phyloP scores from a whole-genome alignment of 2,797 vertebrate species.

The Enteromius treurensis region DNA sequence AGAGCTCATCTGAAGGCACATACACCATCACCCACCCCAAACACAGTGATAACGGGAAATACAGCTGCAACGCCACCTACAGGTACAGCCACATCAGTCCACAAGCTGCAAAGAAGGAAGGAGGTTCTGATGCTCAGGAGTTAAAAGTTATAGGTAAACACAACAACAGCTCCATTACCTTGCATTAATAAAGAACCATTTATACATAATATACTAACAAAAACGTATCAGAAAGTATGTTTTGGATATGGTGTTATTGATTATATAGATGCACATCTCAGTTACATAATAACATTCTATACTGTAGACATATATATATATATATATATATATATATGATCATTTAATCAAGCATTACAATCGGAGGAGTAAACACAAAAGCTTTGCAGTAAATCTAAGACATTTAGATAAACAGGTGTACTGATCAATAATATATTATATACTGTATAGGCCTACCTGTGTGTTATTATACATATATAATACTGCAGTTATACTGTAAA shows the following conservation, averaged over 20 bases:
- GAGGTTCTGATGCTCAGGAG: conserved; percentile 52
- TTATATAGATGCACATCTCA: not conserved
- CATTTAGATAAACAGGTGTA: too few species aligned
- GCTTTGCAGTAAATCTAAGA: not conserved
- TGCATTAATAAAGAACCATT: not conserved
- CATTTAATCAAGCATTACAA: not conserved
- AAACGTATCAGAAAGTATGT: not conserved
- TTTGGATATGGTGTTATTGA: not conserved
- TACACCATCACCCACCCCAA: fast-evolving
- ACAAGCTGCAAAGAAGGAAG: fast-evolving
- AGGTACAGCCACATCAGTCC: not conserved
- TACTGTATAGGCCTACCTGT: too few species aligned
- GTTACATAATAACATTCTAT: not conserved
- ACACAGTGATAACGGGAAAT: not conserved
- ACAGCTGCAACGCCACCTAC: conserved; percentile 60
- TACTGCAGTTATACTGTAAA: too few species aligned
- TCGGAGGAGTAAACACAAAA: not conserved
- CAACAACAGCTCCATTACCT: not conserved
- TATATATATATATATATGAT: not conserved
- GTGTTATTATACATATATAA: too few species aligned
- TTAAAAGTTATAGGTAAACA: conserved; percentile 59
- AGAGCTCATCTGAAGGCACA: fast-evolving
- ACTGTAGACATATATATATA: not conserved
- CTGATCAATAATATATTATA: too few species aligned
- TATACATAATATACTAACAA: not conserved